Evolutionary conservation across 2,113 vertebrate genomes (phyloP).

Genomic region (Corythaixoides concolor): DNA sequence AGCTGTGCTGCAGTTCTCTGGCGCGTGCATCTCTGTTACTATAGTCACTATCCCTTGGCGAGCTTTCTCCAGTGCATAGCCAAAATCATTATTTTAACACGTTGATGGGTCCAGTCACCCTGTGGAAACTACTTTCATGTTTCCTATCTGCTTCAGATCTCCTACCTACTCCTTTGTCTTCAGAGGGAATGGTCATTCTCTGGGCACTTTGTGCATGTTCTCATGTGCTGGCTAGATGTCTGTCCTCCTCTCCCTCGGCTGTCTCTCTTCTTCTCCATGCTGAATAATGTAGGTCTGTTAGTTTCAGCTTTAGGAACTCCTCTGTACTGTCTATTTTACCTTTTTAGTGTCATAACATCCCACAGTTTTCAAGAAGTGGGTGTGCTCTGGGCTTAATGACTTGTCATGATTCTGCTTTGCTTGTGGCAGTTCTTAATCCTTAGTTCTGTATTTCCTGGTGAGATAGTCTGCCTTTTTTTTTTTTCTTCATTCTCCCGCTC

Average conservation of each 20-base stretch:
- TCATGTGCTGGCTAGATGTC: not conserved
- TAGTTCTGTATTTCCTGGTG: not conserved
- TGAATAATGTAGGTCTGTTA: not conserved
- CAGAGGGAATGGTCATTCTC: not conserved
- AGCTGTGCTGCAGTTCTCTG: not conserved
- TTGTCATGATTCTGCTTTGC: constrained; percentile 32
- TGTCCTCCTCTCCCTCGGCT: not conserved
- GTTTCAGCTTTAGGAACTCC: constrained; percentile 4
- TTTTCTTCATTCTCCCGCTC: fast-evolving
- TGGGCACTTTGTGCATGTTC: fast-evolving
- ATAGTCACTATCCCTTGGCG: fast-evolving
- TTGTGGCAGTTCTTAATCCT: constrained; percentile 11
- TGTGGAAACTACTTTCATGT: not conserved
- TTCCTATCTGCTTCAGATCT: not conserved
- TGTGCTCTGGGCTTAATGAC: not conserved
- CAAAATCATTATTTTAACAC: not conserved
- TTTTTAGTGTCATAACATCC: not conserved
- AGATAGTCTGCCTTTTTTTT: not conserved
- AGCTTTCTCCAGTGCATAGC: not conserved
- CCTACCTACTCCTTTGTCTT: not conserved
- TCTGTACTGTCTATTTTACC: not conserved
- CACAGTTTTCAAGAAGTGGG: constrained; percentile 12
- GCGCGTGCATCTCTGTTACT: not conserved
- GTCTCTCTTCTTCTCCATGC: not conserved
- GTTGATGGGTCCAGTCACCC: not conserved